A percentile compares a stretch with the other conserved stretches of the same genome.
phyloP scores from a whole-genome alignment of 1,140 invertebrate species.

The Caerostris extrusa region DNA sequence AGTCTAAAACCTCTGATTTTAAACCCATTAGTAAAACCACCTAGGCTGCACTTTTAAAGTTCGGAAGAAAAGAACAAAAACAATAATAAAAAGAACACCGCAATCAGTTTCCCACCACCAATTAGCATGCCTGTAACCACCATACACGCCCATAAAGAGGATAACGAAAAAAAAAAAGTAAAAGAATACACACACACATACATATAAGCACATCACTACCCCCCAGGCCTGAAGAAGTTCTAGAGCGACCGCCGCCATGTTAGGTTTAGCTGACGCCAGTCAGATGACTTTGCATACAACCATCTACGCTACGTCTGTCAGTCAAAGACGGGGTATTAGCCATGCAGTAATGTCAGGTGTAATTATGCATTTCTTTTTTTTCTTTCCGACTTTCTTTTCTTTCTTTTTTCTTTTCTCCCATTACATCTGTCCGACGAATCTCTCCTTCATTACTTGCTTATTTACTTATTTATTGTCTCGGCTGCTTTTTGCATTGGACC shows the following conservation, averaged over 20 bases:
- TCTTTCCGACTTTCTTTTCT: not conserved
- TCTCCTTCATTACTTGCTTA: slow-evolving; percentile 44
- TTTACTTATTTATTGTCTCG: slow-evolving; percentile 51
- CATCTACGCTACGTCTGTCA: slow-evolving; percentile 47
- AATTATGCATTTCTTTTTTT: slow-evolving; percentile 61
- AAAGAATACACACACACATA: not conserved
- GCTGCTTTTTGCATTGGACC: not conserved
- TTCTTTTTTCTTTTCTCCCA: not conserved
- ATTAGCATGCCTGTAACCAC: slow-evolving; percentile 74
- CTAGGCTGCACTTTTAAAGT: slow-evolving; percentile 61
- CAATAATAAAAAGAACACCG: slow-evolving; percentile 39
- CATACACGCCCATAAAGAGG: slow-evolving; percentile 31
- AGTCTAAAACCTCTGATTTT: slow-evolving; percentile 74
- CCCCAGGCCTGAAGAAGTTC: slow-evolving; percentile 32
- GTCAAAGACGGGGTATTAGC: slow-evolving; percentile 56
- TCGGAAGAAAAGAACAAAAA: slow-evolving; percentile 52
- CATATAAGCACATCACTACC: slow-evolving; percentile 16
- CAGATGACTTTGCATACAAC: slow-evolving; percentile 14
- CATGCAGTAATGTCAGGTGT: slow-evolving; percentile 70
- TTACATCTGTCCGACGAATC: slow-evolving; percentile 47
- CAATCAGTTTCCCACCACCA: slow-evolving; percentile 71
- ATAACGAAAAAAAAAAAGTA: not conserved
- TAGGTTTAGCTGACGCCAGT: slow-evolving; percentile 61
- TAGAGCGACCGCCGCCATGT: slow-evolving; percentile 66
- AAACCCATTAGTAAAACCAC: slow-evolving; percentile 75